phyloP scores from a whole-genome alignment of 2,888 invertebrate species.

The Subacronicta megacephala region DNA sequence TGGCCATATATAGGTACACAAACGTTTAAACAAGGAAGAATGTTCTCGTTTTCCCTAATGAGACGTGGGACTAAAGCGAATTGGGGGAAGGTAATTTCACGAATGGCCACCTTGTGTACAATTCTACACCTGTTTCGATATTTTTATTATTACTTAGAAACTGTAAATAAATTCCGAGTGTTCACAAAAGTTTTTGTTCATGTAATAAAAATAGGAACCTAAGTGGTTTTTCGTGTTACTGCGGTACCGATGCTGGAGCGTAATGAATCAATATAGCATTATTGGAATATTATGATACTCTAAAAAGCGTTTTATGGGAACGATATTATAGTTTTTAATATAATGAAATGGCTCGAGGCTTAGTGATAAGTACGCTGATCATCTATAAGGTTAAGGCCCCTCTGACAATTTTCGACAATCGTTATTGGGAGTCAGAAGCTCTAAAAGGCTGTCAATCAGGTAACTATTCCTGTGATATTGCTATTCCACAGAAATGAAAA shows the following conservation, averaged over 20 bases:
- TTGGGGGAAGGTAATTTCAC: slow-evolving; percentile 66
- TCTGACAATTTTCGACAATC: too few relatives aligned
- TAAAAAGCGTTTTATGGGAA: slow-evolving; percentile 3
- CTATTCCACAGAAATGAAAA: too few relatives aligned
- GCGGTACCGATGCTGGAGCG: background rate
- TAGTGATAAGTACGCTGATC: too few relatives aligned
- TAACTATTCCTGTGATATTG: too few relatives aligned
- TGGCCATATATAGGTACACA: slow-evolving; percentile 12
- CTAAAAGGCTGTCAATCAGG: too few relatives aligned
- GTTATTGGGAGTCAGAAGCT: too few relatives aligned
- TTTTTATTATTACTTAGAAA: slow-evolving; percentile 43
- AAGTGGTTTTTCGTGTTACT: slow-evolving; percentile 28
- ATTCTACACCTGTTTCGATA: slow-evolving; percentile 61
- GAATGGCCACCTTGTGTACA: slow-evolving; percentile 63
- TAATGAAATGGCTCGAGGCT: background rate
- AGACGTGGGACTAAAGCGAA: slow-evolving; percentile 59
- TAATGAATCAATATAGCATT: slow-evolving; percentile 12
- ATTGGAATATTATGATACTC: background rate
- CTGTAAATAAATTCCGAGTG: slow-evolving; percentile 31
- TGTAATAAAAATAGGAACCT: slow-evolving; percentile 21
- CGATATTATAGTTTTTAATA: background rate
- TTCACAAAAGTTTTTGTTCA: slow-evolving; percentile 19
- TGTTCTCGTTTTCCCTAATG: slow-evolving; percentile 58
- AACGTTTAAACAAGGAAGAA: slow-evolving; percentile 43
- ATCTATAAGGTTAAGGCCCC: too few relatives aligned